Base-by-base conservation (phyloP, 2,888 invertebrate genomes). In the Carterocephalus palaemon region DNA sequence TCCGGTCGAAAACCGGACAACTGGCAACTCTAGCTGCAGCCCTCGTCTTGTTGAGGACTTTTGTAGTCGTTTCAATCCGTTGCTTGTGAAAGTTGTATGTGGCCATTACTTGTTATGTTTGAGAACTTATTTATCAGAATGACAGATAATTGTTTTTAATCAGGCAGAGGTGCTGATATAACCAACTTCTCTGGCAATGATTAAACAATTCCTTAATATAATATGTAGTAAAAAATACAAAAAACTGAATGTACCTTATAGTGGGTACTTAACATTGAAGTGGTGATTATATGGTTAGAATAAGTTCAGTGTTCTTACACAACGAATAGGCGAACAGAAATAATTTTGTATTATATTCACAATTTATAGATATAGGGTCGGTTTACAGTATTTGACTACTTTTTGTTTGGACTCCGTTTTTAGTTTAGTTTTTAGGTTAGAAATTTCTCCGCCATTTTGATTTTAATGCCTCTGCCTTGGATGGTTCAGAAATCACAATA, bases 321-420 rank as follows among this genome's bases (percentile, higher is more conserved):
- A 82, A 83, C 79, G 76, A 82, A 75, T 64, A 64, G 57, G 59
- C 56, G 12, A 28, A 7, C 39, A 58, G 54, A 64, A 59, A 62
- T 68, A 62, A 72, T 60, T 68, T 64, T 74, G 67, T 75, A 71
- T 70, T 64, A 70, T 73, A 70, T 72, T 68, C 65, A 62, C 60
- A 64, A 59, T 74, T 47, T 47, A 26, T 45, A 71, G 66, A 47
- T 63, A 19, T 75, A 75, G 67, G 69, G 64, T 74, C 61, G 70
- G 67, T 71, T 72, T 66, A 62, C 76, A 78, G 75, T 77, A 79
- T 81, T 64, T 58, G 56, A 48, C 54, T 63, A 62, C 51, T 56
- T 61, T 59, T 56, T 59, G 49, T 64, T 69, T 63, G 58, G 60
- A 69, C 59, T 58, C 52, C 52, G 51, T 40, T 40, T 19, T 52